Percentiles rank a stretch among this genome's conserved stretches.
phyloP scores from a whole-genome alignment of 2,113 vertebrate species.

The Pardalotus punctatus region DNA sequence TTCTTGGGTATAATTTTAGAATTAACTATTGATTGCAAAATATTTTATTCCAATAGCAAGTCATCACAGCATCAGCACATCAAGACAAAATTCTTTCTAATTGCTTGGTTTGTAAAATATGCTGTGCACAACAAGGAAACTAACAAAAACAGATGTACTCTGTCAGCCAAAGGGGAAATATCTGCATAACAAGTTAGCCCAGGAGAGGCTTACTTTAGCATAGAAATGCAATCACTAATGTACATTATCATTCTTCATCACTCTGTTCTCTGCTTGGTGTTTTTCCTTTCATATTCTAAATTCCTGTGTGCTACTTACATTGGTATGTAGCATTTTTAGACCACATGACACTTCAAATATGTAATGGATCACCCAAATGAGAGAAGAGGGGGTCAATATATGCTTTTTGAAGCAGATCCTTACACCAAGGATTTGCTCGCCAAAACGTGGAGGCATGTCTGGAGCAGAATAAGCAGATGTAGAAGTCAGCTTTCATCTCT shows the following conservation, averaged over 20 bases:
- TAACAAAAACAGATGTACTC: slow-evolving; percentile 46
- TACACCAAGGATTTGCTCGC: not conserved
- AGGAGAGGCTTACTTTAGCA: not conserved
- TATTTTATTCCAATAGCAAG: slow-evolving; percentile 20
- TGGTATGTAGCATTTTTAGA: not conserved
- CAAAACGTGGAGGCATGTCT: not conserved
- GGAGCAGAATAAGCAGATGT: not conserved
- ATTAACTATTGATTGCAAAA: slow-evolving; percentile 34
- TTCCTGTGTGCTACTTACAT: not conserved
- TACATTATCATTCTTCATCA: slow-evolving; percentile 15
- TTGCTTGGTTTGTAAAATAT: slow-evolving; percentile 48
- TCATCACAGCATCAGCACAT: not conserved
- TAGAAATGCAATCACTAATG: not conserved
- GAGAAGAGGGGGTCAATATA: not conserved
- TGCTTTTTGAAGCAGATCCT: not conserved
- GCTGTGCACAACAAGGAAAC: not conserved
- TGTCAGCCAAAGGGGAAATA: slow-evolving; percentile 44
- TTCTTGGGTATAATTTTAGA: not conserved
- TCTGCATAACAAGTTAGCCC: slow-evolving; percentile 15
- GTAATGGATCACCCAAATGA: not conserved
- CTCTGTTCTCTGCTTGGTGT: not conserved
- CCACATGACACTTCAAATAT: not conserved
- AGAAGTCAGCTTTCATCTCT: not conserved
- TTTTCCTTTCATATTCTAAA: slow-evolving; percentile 11
- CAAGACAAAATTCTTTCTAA: slow-evolving; percentile 29